Conservation (phyloP, 2,113 vertebrate genomes). For the Dendropsophus ebraccatus region DNA sequence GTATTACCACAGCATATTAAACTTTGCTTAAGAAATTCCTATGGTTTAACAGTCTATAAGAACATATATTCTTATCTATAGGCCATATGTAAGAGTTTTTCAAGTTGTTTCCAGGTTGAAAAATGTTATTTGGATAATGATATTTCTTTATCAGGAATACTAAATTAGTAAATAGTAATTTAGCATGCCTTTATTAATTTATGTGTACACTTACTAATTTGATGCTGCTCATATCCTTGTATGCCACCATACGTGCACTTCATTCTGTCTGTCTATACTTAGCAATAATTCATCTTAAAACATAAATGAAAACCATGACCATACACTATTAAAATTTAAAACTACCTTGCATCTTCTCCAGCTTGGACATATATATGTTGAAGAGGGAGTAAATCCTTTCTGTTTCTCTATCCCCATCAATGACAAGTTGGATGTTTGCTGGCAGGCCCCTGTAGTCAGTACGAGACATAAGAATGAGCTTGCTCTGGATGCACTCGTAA, state of each 20-base stretch:
- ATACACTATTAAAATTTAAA: no score
- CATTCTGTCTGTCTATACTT: background rate
- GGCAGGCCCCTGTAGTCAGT: slow-evolving; percentile 83
- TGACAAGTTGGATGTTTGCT: slow-evolving; percentile 96
- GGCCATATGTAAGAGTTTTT: no score
- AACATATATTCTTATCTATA: no score
- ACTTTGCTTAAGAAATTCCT: background rate
- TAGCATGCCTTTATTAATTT: no score
- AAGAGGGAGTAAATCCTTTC: slow-evolving; percentile 96
- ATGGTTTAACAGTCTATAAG: background rate
- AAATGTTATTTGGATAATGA: no score
- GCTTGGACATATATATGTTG: slow-evolving; percentile 88
- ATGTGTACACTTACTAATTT: no score
- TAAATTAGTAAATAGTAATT: no score
- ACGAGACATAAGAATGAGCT: background rate
- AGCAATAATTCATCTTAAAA: background rate
- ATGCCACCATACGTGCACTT: background rate
- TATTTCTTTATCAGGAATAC: no score
- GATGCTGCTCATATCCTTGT: background rate
- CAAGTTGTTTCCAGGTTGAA: no score
- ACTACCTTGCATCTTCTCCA: slow-evolving; percentile 98
- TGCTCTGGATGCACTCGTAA: background rate
- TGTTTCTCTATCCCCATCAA: slow-evolving; percentile 94
- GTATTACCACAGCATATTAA: background rate
- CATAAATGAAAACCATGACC: no score